Conservation (phyloP, 2,797 vertebrate genomes). For the Carapus acus region DNA sequence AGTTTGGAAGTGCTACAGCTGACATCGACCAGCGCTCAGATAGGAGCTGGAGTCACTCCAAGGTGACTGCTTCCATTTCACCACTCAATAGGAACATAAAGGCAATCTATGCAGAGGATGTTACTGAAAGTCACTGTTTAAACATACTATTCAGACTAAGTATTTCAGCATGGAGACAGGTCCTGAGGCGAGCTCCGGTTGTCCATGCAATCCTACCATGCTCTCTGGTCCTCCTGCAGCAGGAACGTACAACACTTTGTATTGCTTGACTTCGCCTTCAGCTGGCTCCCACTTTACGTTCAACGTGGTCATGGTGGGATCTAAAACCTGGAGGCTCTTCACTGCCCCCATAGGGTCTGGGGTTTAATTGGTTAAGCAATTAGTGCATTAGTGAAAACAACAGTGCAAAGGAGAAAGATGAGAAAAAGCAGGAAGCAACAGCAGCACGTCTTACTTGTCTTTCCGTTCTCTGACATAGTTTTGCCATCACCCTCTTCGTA, state of each 20-base stretch:
- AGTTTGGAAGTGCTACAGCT: too few relatives aligned
- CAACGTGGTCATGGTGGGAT: constrained; percentile 83
- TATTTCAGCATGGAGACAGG: too few relatives aligned
- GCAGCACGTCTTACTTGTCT: constrained; percentile 87
- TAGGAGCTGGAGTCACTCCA: too few relatives aligned
- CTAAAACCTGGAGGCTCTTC: constrained; percentile 85
- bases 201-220: constrained; percentile 62
- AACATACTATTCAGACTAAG: too few relatives aligned
- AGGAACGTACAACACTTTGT: constrained; percentile 79
- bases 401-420: too few relatives aligned
- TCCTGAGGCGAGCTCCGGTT: too few relatives aligned
- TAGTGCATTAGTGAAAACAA: constrained; percentile 10
- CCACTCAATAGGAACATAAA: too few relatives aligned
- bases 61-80: too few relatives aligned
- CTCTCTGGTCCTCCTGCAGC: constrained; percentile 71
- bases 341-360: constrained; percentile 81
- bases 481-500: constrained; percentile 85
- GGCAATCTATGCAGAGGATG: too few relatives aligned
- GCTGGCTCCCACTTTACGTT: constrained; percentile 88
- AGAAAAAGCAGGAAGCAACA: too few relatives aligned
- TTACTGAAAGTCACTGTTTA: too few relatives aligned
- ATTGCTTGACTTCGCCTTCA: constrained; percentile 82
- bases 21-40: too few relatives aligned
- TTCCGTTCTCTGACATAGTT: constrained; percentile 80
- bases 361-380: constrained; percentile 25